These are phyloP conservation scores for Eugnorisma glareosa DNA, from an alignment of 2,888 invertebrate species.

Conservation along the genomic window DNA sequence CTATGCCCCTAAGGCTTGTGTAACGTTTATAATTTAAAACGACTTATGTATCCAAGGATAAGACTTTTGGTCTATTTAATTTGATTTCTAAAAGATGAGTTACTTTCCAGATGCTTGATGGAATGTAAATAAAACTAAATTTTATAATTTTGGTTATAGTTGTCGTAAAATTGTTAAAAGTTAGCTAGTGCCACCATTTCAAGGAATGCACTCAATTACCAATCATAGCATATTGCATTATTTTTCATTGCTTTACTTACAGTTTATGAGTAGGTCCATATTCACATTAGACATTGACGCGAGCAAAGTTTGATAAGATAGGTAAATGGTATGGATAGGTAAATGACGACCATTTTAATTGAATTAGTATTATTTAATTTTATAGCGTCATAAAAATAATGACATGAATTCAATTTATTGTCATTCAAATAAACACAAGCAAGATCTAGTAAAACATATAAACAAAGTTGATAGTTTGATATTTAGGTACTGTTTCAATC, in stretches of 20 bases:
- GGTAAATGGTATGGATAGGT: no score
- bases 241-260: not conserved
- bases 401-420: not conserved
- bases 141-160: not conserved
- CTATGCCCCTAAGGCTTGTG: not conserved
- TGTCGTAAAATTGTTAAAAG: not conserved
- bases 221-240: not conserved
- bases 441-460: not conserved
- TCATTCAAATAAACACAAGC: constrained; percentile 6
- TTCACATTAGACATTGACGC: not conserved
- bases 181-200: not conserved
- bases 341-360: not conserved
- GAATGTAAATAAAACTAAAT: not conserved
- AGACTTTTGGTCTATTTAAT: not conserved
- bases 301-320: no score
- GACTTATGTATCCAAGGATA: not conserved
- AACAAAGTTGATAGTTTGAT: constrained; percentile 17
- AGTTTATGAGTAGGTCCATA: not conserved
- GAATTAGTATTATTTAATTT: not conserved
- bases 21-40: not conserved
- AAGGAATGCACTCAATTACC: not conserved
- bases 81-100: not conserved
- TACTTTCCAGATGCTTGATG: not conserved
- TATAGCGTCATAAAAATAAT: not conserved
- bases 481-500: constrained; percentile 54